Base-by-base conservation (phyloP, 2,797 vertebrate species). In the Moxostoma hubbsi region DNA sequence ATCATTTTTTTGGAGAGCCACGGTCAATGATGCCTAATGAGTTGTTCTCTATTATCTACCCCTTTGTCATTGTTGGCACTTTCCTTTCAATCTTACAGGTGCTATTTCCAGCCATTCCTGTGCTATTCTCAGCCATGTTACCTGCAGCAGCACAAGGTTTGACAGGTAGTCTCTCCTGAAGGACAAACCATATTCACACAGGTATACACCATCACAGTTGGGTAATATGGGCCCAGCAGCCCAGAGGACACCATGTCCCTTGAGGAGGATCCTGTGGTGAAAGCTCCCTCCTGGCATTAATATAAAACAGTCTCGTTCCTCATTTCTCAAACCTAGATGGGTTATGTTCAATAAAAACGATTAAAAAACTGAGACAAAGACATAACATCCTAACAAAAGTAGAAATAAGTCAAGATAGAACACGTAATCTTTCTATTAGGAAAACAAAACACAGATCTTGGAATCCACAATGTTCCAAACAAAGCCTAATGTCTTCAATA, bases 51-150 rank as follows among this genome's bases (percentile, higher is more conserved):
- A 43, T 55, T 72, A 72, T 36, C 59, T 7, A 68, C 50, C 15
- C 61, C 51, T n/a, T 45, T 72, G 69, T 79, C 61, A 65, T 49
- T 65, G 53, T 50, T 76, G 75, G 54, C 57, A 70, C 47, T 77
- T 69, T 77, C 63, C 65, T 68, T 77, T 36, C 58, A 63, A 55
- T 51, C 59, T 74, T 43, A 49, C 54, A 67, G 18, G 12, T 0
- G 8, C 75, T 64, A 75, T 79, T 82, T 72, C 77, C 61, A 78
- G 69, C 18, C 58, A 43, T 68, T 62, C 53, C 47, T 12, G 51
- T 64, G 71, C 70, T 77, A 74, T 82, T 82, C 70, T 82, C 58
- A 74, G 69, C 51, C 61, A 81, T 24, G 75, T 74, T 70, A 74
- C 79, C 74, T 70, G 64, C 45, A 7, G 79, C 61, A 36, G 13